Evolutionary conservation across 2,797 vertebrate genomes (phyloP).

Genomic region (Heterohyrax brucei): DNA sequence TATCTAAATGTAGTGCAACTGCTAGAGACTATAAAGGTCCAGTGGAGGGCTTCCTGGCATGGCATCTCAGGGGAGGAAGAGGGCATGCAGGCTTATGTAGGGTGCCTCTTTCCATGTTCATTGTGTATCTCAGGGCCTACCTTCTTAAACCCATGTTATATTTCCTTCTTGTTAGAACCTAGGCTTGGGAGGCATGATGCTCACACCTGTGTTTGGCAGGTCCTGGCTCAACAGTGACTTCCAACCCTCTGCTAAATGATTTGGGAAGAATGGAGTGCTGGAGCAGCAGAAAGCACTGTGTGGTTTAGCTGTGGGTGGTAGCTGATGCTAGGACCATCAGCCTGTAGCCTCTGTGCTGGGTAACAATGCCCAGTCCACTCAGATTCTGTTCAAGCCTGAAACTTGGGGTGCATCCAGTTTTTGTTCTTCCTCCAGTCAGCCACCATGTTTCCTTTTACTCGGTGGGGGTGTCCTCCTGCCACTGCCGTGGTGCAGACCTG

Average conservation of each 20-base stretch:
- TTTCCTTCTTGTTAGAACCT: background rate
- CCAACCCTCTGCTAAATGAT: background rate
- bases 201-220: background rate
- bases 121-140: background rate
- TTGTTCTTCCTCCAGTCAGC: background rate
- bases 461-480: background rate
- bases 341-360: fast-evolving
- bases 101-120: background rate
- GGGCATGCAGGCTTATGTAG: background rate
- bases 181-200: background rate
- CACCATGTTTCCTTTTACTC: background rate
- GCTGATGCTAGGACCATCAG: background rate
- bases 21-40: background rate
- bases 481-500: fast-evolving
- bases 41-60: background rate
- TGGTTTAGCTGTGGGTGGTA: background rate
- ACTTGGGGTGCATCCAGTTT: background rate
- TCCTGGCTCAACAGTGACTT: background rate
- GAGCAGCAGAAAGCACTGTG: background rate
- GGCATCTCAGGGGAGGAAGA: background rate
- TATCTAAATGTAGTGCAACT: background rate
- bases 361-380: background rate
- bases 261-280: background rate
- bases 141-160: background rate
- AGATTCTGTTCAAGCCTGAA: background rate